Conservation (phyloP, 2,113 vertebrate species). For the Oenanthe melanoleuca region DNA sequence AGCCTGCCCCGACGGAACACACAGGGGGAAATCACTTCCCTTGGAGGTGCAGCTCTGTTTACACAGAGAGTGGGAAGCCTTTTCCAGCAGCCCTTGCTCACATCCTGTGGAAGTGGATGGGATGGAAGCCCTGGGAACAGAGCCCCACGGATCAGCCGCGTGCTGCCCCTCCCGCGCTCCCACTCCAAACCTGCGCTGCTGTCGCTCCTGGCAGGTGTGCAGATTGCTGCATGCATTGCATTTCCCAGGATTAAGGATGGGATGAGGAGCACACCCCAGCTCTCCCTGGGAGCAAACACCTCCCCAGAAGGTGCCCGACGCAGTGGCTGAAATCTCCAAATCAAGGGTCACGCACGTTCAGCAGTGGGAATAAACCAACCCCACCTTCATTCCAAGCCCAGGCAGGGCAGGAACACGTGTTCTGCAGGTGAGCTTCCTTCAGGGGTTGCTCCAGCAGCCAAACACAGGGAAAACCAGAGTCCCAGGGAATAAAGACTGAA, state of each 20-base stretch:
- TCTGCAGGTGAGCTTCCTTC: background rate
- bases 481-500: background rate
- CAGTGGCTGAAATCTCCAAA: background rate
- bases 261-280: rapidly evolving
- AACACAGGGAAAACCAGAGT: background rate
- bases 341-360: rapidly evolving
- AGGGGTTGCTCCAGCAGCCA: background rate
- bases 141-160: rapidly evolving
- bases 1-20: background rate
- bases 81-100: background rate
- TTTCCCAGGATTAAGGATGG: background rate
- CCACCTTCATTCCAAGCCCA: background rate
- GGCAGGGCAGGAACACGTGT: background rate
- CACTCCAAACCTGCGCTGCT: background rate
- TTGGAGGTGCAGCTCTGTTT: background rate
- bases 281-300: background rate
- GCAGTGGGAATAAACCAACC: background rate
- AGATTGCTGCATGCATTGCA: rapidly evolving
- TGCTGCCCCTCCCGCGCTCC: background rate
- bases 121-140: background rate
- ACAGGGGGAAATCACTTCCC: background rate
- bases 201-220: rapidly evolving
- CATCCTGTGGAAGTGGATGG: conserved; percentile 21
- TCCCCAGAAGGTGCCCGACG: rapidly evolving
- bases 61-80: conserved; percentile 7